Evolutionary conservation across 1,140 invertebrate species (phyloP), one percentile per base, ranked within the genome.

Genomic region (Neocloeon triangulifer): DNA sequence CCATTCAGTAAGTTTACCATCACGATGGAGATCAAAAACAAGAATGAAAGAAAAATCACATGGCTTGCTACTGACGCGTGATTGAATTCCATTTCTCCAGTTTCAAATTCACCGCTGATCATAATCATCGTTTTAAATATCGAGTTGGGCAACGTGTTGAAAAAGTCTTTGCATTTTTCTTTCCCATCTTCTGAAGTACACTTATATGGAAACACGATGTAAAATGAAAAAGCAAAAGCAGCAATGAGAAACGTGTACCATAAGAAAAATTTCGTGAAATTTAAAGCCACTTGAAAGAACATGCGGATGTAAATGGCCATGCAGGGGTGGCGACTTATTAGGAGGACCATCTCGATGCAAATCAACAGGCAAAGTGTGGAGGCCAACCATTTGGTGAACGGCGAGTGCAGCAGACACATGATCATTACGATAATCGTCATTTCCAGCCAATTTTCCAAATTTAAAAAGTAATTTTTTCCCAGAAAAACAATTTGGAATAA

Each of bases 21-120:
- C 15, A 81, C 73, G 26, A 81, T 78, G 0, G 73, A 67, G 34
- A 81, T 72, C 37, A 78, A 62, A 40, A 82, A 74, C 4, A 81
- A 68, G 37, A 82, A 82, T 1, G 75, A 49, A 7, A 76, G 55
- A 44, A 82, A 80, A 16, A 81, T 64, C 1, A 76, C 37, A 37
- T 72, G 70, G 42, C 73, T 75, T 16, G 63, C 62, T 5, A 67
- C 43, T 5, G 70, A 67, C 44, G 64, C 60, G n/a, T 55, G 52
- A 13, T 64, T 51, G 40, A 81, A 80, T 18, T 75, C 67, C n/a
- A 82, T 69, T 12, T 64, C 64, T 4, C 62, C 54, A 0, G 73
- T 73, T 39, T 82, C 75, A 40, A 81, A 76, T 50, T 82, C 77
- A 7, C 78, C 78, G 0, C 75, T 80, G 15, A 81, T 56, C 77